Conservation (phyloP, 2,797 vertebrate genomes). For the Labroides dimidiatus region DNA sequence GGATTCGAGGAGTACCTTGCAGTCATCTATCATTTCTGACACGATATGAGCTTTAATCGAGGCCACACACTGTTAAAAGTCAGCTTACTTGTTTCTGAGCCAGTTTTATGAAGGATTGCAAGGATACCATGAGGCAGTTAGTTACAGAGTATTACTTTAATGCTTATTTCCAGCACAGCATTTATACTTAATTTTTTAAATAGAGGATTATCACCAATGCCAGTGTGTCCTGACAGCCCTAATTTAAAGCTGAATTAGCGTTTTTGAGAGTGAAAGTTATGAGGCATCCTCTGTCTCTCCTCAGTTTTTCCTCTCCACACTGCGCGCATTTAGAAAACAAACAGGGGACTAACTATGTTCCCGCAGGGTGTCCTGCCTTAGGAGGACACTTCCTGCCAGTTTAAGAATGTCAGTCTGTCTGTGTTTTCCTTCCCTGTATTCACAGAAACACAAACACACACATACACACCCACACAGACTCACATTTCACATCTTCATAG, state of each 20-base stretch:
- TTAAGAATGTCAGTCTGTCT: conserved; percentile 57
- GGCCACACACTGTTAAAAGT: too few relatives aligned
- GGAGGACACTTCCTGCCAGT: conserved; percentile 49
- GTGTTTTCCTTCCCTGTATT: conserved; percentile 45
- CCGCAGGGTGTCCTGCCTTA: conserved; percentile 40
- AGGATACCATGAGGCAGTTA: too few relatives aligned
- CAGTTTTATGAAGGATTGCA: too few relatives aligned
- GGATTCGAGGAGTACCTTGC: too few relatives aligned
- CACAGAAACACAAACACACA: conserved; percentile 8
- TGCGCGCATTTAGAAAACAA: conserved; percentile 33
- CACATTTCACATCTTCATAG: conserved; percentile 9
- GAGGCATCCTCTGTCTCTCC: conserved; percentile 9
- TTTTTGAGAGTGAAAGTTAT: conserved; percentile 27
- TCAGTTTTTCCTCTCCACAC: background rate
- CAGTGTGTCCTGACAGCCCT: too few relatives aligned
- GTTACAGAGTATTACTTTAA: too few relatives aligned
- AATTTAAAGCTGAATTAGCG: background rate
- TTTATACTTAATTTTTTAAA: too few relatives aligned
- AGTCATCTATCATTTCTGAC: too few relatives aligned
- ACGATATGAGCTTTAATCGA: too few relatives aligned
- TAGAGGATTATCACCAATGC: too few relatives aligned
- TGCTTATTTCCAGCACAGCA: too few relatives aligned
- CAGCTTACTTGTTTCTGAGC: too few relatives aligned
- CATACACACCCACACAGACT: background rate
- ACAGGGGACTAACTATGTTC: conserved; percentile 34